phyloP scores from a whole-genome alignment of 1,140 invertebrate species.

The Halyomorpha halys region DNA sequence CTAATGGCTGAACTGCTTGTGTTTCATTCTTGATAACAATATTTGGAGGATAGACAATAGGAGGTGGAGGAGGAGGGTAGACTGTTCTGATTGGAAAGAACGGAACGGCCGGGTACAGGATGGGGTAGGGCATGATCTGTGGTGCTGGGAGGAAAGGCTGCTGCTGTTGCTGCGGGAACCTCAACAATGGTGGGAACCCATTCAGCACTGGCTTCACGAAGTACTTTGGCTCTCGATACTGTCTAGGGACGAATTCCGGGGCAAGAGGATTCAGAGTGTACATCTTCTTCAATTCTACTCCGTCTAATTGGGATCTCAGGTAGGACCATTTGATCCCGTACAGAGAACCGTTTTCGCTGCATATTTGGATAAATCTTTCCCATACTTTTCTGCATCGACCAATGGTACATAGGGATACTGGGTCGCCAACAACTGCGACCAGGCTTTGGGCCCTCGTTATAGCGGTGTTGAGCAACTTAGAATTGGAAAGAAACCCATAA shows the following conservation, averaged over 20 bases:
- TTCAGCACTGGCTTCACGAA: neutral
- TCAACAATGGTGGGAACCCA: constrained; percentile 1
- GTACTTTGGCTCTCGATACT: constrained; percentile 28
- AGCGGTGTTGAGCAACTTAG: constrained; percentile 74
- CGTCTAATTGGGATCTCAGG: constrained; percentile 56
- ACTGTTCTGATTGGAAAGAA: constrained; percentile 15
- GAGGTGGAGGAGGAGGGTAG: constrained; percentile 20
- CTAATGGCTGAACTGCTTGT: neutral
- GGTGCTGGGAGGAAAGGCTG: neutral
- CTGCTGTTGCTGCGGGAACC: constrained; percentile 4
- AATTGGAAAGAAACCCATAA: constrained; percentile 77
- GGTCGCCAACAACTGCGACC: constrained; percentile 81
- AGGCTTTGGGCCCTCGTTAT: constrained; percentile 76
- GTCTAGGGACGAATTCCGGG: constrained; percentile 63
- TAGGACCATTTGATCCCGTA: constrained; percentile 61
- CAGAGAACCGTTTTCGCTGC: constrained; percentile 61
- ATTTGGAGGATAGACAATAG: neutral
- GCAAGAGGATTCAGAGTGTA: constrained; percentile 73
- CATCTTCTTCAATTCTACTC: constrained; percentile 59
- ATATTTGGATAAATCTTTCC: constrained; percentile 68
- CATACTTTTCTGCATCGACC: constrained; percentile 72
- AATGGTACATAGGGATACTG: constrained; percentile 70
- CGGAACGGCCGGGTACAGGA: constrained; percentile 18
- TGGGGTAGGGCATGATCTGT: constrained; percentile 1
- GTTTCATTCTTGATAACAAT: constrained; percentile 2